Percentiles rank a stretch among this genome's conserved stretches.
Evolutionary conservation across 2,113 vertebrate species (phyloP).

Genomic region (Eulemur macaco): DNA sequence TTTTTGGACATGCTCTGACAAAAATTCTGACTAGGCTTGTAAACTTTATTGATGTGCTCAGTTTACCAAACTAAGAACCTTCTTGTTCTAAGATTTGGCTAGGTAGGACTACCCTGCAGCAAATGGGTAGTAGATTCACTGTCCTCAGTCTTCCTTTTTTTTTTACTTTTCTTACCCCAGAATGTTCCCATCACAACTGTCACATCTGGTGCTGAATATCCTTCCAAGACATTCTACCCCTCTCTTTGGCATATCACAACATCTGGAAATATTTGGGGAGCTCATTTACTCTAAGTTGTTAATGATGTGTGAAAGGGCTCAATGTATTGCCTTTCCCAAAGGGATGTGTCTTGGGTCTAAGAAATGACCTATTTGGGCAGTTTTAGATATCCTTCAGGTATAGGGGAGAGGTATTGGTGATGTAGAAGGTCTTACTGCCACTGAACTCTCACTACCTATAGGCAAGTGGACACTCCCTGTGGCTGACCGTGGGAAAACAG

Average conservation of each 20-base stretch:
- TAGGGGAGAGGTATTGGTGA: neutral
- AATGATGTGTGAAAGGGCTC: neutral
- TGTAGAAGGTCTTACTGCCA: neutral
- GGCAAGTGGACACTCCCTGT: neutral
- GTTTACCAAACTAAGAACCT: neutral
- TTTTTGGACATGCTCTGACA: neutral
- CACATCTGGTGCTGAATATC: neutral
- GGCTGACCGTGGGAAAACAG: neutral
- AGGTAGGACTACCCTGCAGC: accelerated
- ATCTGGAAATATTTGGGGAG: slow-evolving; percentile 23
- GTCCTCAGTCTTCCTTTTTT: neutral
- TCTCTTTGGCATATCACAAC: neutral
- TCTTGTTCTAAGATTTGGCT: slow-evolving; percentile 19
- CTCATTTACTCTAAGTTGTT: slow-evolving; percentile 20
- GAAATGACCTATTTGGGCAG: neutral
- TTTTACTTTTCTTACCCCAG: neutral
- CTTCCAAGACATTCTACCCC: neutral
- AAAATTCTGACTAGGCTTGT: neutral
- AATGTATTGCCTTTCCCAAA: neutral
- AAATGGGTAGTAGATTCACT: neutral
- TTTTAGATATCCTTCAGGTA: neutral
- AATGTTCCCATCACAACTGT: neutral
- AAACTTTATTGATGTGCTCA: neutral
- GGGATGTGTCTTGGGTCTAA: neutral
- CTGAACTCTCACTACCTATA: neutral